Conservation (phyloP, 2,888 invertebrate species). For the Julus scanicus region DNA sequence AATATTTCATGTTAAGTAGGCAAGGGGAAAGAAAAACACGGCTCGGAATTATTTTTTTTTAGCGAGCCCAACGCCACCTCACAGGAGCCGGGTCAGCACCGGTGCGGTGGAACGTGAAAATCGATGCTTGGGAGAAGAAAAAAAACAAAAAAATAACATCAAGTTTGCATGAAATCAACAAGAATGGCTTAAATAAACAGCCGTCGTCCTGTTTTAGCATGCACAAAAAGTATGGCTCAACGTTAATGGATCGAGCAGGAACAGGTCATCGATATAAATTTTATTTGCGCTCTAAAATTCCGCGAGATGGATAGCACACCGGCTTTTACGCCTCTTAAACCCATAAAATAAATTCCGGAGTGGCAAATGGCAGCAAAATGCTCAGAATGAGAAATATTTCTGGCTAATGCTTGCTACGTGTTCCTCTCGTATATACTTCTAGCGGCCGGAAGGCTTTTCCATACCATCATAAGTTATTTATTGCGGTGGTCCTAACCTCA, state of each 20-base stretch:
- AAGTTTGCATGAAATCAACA: neutral
- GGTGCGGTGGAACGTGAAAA: neutral
- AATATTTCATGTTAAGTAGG: slow-evolving; percentile 42
- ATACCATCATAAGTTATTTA: neutral
- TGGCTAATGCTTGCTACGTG: neutral
- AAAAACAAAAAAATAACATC: neutral
- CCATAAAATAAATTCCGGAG: slow-evolving; percentile 40
- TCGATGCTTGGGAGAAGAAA: neutral
- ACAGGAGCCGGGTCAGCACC: neutral
- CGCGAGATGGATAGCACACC: slow-evolving; percentile 21
- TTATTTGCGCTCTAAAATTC: slow-evolving; percentile 34
- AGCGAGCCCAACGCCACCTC: slow-evolving; percentile 6
- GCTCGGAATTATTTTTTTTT: neutral
- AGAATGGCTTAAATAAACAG: slow-evolving; percentile 21
- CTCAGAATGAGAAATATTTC: slow-evolving; percentile 30
- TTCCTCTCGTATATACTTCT: neutral
- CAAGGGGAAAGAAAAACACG: slow-evolving; percentile 8
- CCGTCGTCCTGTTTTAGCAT: neutral
- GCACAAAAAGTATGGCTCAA: neutral
- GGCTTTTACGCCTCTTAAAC: slow-evolving; percentile 37
- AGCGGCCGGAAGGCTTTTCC: neutral
- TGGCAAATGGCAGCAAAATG: neutral
- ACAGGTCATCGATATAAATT: slow-evolving; percentile 32
- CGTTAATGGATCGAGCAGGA: slow-evolving; percentile 6
- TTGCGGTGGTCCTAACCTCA: neutral